Percentiles rank a stretch among this genome's conserved stretches.
Evolutionary conservation across 2,113 vertebrate species (phyloP).

Genomic region (Tragelaphus scriptus): DNA sequence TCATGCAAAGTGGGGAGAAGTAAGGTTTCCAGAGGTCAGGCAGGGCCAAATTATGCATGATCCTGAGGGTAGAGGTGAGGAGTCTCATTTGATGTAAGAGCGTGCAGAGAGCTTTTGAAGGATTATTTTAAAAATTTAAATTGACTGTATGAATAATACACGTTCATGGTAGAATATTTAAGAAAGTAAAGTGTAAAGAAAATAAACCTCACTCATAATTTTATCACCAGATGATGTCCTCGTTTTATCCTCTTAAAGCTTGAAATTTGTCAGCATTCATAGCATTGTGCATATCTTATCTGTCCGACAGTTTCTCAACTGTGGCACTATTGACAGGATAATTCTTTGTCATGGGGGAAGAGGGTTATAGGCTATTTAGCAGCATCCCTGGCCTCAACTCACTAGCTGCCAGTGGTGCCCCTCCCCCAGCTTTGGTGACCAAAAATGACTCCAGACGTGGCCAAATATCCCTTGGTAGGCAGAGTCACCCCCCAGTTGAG

Average conservation of each 20-base stretch:
- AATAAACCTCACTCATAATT: not conserved
- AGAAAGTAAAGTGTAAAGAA: conserved; percentile 2
- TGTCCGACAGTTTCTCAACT: not conserved
- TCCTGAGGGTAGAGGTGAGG: not conserved
- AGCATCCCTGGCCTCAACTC: not conserved
- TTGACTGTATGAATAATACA: not conserved
- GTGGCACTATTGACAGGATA: not conserved
- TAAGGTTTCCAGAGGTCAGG: not conserved
- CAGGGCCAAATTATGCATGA: not conserved
- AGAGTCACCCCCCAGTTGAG: not conserved
- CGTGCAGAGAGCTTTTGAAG: conserved; percentile 1
- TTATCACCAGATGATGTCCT: not conserved
- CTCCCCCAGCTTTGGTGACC: not conserved
- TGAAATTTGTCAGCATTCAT: not conserved
- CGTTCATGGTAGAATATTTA: not conserved
- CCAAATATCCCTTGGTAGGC: not conserved
- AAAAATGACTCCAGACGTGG: not conserved
- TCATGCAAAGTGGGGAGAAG: conserved; percentile 27
- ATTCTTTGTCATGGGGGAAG: not conserved
- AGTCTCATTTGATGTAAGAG: not conserved
- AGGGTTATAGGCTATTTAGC: not conserved
- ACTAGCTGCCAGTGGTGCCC: not conserved
- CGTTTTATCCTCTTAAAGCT: not conserved
- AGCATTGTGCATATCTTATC: not conserved
- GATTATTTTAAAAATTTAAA: not conserved